phyloP scores from a whole-genome alignment of 2,888 invertebrate species.

The Eilema griseolum region DNA sequence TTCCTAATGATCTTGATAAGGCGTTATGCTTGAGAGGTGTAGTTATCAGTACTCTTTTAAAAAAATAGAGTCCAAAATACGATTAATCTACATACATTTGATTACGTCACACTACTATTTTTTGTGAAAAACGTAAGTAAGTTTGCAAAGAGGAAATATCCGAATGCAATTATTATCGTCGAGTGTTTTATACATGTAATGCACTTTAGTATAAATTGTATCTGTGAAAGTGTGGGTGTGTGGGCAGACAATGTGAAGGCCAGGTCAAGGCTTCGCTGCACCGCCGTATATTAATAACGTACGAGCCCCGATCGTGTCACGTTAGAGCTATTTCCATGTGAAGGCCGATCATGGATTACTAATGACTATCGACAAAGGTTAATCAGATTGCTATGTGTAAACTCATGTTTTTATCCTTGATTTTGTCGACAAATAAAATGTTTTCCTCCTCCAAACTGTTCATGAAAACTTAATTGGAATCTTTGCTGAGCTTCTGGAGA shows the following conservation, averaged over 20 bases:
- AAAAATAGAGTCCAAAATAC: too few species aligned
- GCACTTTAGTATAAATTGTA: constrained; percentile 54
- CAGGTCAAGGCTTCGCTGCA: constrained; percentile 77
- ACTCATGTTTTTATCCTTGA: not conserved
- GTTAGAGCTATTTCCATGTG: constrained; percentile 59
- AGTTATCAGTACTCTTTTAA: too few species aligned
- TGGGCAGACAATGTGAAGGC: constrained; percentile 61
- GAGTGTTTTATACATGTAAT: constrained; percentile 50
- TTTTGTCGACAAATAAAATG: not conserved
- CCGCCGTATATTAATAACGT: constrained; percentile 61
- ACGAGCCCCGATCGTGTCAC: constrained; percentile 59
- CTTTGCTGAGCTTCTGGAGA: not conserved
- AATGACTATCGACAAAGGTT: constrained; percentile 42
- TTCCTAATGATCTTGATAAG: too few species aligned
- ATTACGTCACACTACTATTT: constrained; percentile 19
- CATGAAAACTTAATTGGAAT: not conserved
- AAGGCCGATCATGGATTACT: constrained; percentile 46
- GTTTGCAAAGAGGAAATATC: constrained; percentile 33
- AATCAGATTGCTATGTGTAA: constrained; percentile 10
- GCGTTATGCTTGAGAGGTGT: too few species aligned
- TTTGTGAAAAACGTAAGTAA: not conserved
- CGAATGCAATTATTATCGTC: constrained; percentile 53
- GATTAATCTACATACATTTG: not conserved
- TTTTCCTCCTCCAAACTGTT: not conserved
- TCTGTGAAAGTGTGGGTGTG: constrained; percentile 39